Percentiles rank a stretch among this genome's conserved stretches.
phyloP scores from a whole-genome alignment of 2,888 invertebrate genomes.

The Acanthoscelides obtectus region DNA sequence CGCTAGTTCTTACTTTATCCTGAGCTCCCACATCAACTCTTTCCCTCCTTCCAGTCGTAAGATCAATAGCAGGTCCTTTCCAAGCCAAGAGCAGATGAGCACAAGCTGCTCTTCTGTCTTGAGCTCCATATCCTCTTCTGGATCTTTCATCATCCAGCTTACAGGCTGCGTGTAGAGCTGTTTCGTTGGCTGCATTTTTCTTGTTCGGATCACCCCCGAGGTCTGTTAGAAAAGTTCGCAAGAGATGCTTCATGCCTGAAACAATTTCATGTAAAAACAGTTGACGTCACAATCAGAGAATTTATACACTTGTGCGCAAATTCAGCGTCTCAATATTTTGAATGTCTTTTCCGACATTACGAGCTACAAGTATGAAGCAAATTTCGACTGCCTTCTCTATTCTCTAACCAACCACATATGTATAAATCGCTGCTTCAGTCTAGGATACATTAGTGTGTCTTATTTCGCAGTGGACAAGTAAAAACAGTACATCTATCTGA shows the following conservation, averaged over 20 bases:
- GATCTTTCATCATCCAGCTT: constrained; percentile 48
- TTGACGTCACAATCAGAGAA: not conserved
- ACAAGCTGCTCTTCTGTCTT: constrained; percentile 57
- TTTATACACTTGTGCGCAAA: no score
- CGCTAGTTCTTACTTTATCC: constrained; percentile 57
- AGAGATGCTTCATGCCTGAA: constrained; percentile 53
- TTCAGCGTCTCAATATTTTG: no score
- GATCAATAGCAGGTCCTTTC: constrained; percentile 48
- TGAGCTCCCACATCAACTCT: constrained; percentile 55
- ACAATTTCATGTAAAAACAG: constrained; percentile 1
- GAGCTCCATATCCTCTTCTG: constrained; percentile 45
- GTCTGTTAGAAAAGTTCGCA: constrained; percentile 60
- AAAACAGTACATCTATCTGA: no score
- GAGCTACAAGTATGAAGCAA: no score
- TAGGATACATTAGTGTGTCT: no score
- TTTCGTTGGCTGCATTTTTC: constrained; percentile 59
- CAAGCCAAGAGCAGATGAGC: constrained; percentile 59
- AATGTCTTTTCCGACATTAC: no score
- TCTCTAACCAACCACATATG: no score
- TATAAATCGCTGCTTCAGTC: no score
- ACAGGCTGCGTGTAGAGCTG: constrained; percentile 60
- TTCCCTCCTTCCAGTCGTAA: constrained; percentile 54
- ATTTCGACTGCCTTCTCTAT: no score
- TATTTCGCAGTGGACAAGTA: no score
- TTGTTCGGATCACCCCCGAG: constrained; percentile 65